Conservation (phyloP, 1,140 invertebrate species). For the Lerema accius region DNA sequence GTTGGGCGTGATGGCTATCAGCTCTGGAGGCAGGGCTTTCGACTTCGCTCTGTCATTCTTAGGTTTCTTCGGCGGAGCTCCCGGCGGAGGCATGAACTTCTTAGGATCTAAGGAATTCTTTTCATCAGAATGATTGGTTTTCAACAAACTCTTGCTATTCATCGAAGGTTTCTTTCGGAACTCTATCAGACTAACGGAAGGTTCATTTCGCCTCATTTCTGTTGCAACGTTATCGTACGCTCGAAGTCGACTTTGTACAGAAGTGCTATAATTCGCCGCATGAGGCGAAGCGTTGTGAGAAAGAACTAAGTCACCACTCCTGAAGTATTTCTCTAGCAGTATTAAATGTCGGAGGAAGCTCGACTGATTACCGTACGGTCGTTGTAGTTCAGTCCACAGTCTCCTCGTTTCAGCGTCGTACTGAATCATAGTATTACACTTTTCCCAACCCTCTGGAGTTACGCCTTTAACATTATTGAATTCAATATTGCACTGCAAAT, state of each 20-base stretch:
- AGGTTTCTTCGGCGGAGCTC: conserved; percentile 51
- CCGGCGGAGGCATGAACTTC: conserved; percentile 68
- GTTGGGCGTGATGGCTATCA: conserved; percentile 78
- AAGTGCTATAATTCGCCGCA: conserved; percentile 89
- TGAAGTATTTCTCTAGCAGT: conserved; percentile 91
- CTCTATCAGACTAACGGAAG: conserved; percentile 66
- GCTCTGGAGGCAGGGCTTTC: conserved; percentile 72
- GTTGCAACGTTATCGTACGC: conserved; percentile 86
- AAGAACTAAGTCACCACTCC: conserved; percentile 89
- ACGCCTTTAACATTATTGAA: conserved; percentile 86
- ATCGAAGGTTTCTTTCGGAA: conserved; percentile 72
- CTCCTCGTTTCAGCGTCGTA: conserved; percentile 91
- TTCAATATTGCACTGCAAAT: conserved; percentile 88
- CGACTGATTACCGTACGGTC: conserved; percentile 93
- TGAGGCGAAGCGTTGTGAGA: conserved; percentile 88
- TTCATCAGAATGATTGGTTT: conserved; percentile 65
- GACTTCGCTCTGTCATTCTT: conserved; percentile 58
- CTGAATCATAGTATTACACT: conserved; percentile 89
- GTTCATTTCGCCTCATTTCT: conserved; percentile 50
- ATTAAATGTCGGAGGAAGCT: conserved; percentile 92
- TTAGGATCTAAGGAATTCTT: conserved; percentile 49
- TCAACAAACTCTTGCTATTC: conserved; percentile 78
- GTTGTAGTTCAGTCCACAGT: conserved; percentile 91
- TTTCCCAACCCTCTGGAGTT: conserved; percentile 92
- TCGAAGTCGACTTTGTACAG: conserved; percentile 89